A percentile compares a stretch with the other conserved stretches of the same genome.
These are phyloP conservation scores for Leuciscus waleckii DNA, from an alignment of 2,797 vertebrate genomes.

Conservation along the genomic window DNA sequence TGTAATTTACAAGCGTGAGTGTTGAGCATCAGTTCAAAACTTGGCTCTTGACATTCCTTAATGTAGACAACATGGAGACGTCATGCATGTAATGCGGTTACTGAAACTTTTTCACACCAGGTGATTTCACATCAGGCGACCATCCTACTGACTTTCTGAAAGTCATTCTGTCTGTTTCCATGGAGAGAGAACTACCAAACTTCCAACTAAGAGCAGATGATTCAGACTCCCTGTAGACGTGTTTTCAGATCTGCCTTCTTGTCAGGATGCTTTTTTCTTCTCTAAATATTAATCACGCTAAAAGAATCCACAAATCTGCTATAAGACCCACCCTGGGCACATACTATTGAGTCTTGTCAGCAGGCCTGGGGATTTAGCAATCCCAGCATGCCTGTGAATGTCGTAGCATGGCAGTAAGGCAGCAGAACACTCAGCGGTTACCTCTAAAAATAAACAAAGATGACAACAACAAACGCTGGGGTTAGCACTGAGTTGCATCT, in stretches of 20 bases:
- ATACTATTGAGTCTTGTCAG: slow-evolving; percentile 37
- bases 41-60: not conserved
- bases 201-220: slow-evolving; percentile 32
- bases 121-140: slow-evolving; percentile 50
- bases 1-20: slow-evolving; percentile 26
- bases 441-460: slow-evolving; percentile 55
- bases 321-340: slow-evolving; percentile 13
- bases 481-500: slow-evolving; percentile 36
- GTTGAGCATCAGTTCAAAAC: slow-evolving; percentile 16
- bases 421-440: slow-evolving; percentile 43
- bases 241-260: slow-evolving; percentile 9
- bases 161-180: slow-evolving; percentile 56
- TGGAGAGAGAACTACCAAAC: slow-evolving; percentile 34
- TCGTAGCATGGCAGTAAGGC: slow-evolving; percentile 28
- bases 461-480: slow-evolving; percentile 44
- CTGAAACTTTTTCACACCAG: slow-evolving; percentile 46
- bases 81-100: not conserved
- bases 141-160: slow-evolving; percentile 45
- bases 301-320: slow-evolving; percentile 30
- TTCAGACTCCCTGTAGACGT: slow-evolving; percentile 24
- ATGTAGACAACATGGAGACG: slow-evolving; percentile 8
- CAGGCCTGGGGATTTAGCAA: slow-evolving; percentile 37
- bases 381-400: slow-evolving; percentile 44
- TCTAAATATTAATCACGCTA: slow-evolving; percentile 20
- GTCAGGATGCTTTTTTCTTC: slow-evolving; percentile 5